phyloP scores from a whole-genome alignment of 2,797 vertebrate species.

The Galagoides demidoff region DNA sequence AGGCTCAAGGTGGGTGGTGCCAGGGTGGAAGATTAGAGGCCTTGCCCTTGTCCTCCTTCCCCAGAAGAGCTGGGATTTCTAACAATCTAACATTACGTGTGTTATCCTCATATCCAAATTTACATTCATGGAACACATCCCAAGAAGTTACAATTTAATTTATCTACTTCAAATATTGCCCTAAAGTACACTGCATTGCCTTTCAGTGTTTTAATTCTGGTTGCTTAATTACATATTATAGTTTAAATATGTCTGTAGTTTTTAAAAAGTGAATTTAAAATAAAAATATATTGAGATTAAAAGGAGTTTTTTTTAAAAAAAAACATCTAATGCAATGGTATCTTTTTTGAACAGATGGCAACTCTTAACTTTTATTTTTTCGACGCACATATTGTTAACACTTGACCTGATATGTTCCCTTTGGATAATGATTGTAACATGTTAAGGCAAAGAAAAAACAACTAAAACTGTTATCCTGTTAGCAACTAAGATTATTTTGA shows the following conservation, averaged over 20 bases:
- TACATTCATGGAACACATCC: constrained; percentile 15
- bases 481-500: constrained; percentile 76
- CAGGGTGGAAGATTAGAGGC: too few species aligned
- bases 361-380: constrained; percentile 75
- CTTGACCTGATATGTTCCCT: constrained; percentile 84
- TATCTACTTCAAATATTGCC: constrained; percentile 44
- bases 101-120: not conserved
- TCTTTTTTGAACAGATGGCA: constrained; percentile 87
- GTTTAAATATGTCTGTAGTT: constrained; percentile 43
- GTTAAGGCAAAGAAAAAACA: constrained; percentile 73
- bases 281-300: constrained; percentile 24
- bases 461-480: constrained; percentile 78
- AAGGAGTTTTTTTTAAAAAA: constrained; percentile 53
- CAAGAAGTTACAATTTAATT: constrained; percentile 58
- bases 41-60: too few species aligned
- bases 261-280: constrained; percentile 62
- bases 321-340: constrained; percentile 64
- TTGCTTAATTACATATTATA: constrained; percentile 13
- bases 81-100: not conserved
- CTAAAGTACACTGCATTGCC: not conserved
- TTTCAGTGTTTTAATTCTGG: constrained; percentile 30
- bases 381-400: constrained; percentile 86
- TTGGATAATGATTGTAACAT: constrained; percentile 83
- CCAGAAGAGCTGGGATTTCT: too few species aligned
- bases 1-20: too few species aligned